Evolutionary conservation across 1,140 invertebrate species (phyloP).

Genomic region (Trichogramma pretiosum): DNA sequence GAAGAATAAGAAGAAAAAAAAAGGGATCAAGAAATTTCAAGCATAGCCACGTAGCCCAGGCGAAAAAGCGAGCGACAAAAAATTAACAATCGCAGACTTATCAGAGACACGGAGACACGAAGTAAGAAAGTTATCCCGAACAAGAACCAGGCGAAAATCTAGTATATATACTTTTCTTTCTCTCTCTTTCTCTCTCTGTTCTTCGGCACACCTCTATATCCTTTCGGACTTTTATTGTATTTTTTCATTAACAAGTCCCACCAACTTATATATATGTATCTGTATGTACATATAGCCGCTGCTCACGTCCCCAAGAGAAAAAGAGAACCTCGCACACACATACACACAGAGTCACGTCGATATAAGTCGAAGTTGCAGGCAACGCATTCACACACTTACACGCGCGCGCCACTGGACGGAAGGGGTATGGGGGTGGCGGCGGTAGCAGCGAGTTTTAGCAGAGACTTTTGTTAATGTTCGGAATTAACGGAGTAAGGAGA

Average conservation of each 20-base stretch:
- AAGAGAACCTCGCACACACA: too few relatives aligned
- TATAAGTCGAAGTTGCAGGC: too few relatives aligned
- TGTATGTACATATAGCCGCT: too few relatives aligned
- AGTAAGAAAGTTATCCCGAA: conserved; percentile 3
- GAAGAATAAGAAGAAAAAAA: conserved; percentile 4
- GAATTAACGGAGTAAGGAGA: conserved; percentile 47
- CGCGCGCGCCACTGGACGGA: too few relatives aligned
- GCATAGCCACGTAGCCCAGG: background rate
- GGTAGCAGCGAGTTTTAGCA: conserved; percentile 43
- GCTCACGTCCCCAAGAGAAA: conserved; percentile 27
- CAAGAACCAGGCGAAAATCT: conserved; percentile 7
- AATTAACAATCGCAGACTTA: conserved; percentile 17
- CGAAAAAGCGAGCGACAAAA: too few relatives aligned
- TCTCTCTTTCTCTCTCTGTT: conserved; percentile 7
- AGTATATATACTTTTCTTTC: background rate
- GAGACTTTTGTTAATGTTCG: conserved; percentile 47
- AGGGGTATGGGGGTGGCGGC: too few relatives aligned
- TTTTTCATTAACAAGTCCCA: conserved; percentile 44
- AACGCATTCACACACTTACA: too few relatives aligned
- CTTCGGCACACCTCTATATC: too few relatives aligned
- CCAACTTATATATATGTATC: too few relatives aligned
- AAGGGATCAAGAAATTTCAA: too few relatives aligned
- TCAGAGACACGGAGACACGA: conserved; percentile 3
- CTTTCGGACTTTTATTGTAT: conserved; percentile 40
- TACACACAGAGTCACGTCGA: too few relatives aligned